Base-by-base conservation (phyloP, 2,888 invertebrate genomes). In the Calliscelio sp. region DNA sequence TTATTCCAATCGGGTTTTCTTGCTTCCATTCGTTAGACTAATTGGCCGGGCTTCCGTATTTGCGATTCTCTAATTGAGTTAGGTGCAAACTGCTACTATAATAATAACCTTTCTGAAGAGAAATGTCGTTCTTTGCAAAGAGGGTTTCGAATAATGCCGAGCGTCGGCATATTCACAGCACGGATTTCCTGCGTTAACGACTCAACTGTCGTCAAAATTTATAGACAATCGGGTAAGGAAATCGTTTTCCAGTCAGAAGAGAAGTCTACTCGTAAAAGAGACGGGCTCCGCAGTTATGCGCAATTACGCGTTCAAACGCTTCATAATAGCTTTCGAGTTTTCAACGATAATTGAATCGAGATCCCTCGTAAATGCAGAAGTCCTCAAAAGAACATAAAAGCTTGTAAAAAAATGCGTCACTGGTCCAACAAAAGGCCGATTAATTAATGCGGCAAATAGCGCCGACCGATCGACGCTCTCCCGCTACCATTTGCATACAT, bases 231-330 rank as follows among this genome's bases (percentile, higher is more conserved):
- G 61, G 53, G 61, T 74, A 74, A 79, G 78, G 83, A 83, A 79
- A 79, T 79, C 77, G 78, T 35, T 78, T 83, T 74, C 74, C 74
- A 74, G 74, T 74, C 70, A 74, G 74, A 79, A 70, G 78, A 80
- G 68, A 71, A 79, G 63, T 75, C 59, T 65, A 80, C 70, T 84
- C 78, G 84, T 63, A 71, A 80, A 84, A 77, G 75, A 75, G 71
- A 75, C 86, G 82, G 86, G 86, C 86, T 86, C 87, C 85, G 86
- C 85, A 86, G 88, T 87, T 88, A 88, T 84, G 85, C 87, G 86
- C 88, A 86, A 88, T 88, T 89, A 88, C 87, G 85, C 87, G 87
- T 87, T 86, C 87, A 89, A 89, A 86, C 87, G 89, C 87, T 86
- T 87, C 89, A 86, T 89, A 89, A 90, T 89, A 84, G 88, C 82